Conservation (phyloP, 2,888 invertebrate genomes). For the Drosophila meridiana region DNA sequence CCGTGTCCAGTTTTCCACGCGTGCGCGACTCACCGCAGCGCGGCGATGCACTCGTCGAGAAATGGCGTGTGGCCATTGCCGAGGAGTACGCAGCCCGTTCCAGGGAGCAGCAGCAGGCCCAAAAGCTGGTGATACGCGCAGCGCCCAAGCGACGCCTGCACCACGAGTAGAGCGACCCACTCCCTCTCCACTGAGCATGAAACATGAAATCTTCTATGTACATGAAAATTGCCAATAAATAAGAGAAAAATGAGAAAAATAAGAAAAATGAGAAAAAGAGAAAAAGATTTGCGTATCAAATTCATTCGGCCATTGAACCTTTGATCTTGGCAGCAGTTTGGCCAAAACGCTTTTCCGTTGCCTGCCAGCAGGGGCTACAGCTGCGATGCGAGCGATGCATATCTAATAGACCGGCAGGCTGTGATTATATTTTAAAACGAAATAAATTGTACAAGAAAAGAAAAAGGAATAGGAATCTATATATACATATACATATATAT, state of each 20-base stretch:
- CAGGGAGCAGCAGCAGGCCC: slow-evolving; percentile 19
- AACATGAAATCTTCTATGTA: slow-evolving; percentile 30
- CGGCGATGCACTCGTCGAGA: slow-evolving; percentile 58
- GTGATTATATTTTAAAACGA: slow-evolving; percentile 69
- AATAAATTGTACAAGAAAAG: slow-evolving; percentile 58
- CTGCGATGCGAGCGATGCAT: slow-evolving; percentile 31
- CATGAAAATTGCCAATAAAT: slow-evolving; percentile 71
- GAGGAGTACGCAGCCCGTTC: slow-evolving; percentile 71
- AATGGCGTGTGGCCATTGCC: slow-evolving; percentile 79
- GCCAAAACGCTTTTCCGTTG: slow-evolving; percentile 42
- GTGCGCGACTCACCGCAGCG: slow-evolving; percentile 58
- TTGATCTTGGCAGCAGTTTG: slow-evolving; percentile 2
- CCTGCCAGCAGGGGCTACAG: slow-evolving; percentile 53
- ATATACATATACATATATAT: background rate
- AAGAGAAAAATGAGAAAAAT: slow-evolving; percentile 21
- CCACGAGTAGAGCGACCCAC: slow-evolving; percentile 38
- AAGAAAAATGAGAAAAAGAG: slow-evolving; percentile 4
- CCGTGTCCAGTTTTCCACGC: slow-evolving; percentile 53
- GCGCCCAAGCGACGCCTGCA: slow-evolving; percentile 71
- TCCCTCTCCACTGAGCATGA: background rate
- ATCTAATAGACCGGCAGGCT: slow-evolving; percentile 65
- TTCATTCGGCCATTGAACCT: slow-evolving; percentile 49
- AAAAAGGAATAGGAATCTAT: background rate
- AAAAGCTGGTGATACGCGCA: slow-evolving; percentile 46
- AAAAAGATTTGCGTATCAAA: slow-evolving; percentile 53